Base-by-base conservation (phyloP, 2,888 invertebrate species). In the Tiphia femorata region DNA sequence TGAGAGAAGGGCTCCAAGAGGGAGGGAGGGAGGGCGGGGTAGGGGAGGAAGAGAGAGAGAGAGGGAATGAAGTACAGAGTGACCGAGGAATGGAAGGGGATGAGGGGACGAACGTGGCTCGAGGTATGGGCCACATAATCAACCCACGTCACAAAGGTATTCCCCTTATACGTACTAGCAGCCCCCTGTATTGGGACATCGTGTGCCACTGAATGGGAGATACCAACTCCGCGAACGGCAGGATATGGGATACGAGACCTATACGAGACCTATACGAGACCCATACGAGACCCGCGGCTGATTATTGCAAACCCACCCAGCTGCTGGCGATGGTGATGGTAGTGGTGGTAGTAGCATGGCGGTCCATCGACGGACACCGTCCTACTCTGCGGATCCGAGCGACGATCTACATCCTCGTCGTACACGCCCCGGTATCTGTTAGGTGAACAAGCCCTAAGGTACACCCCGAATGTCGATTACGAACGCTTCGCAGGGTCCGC, bases 61-160 rank as follows among this genome's bases (percentile, higher is more conserved):
- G n/a, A n/a, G n/a, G n/a, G n/a, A n/a, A n/a, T n/a, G n/a, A n/a
- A n/a, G n/a, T n/a, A n/a, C n/a, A n/a, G n/a, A n/a, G n/a, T n/a
- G n/a, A n/a, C n/a, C n/a, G n/a, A n/a, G n/a, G n/a, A n/a, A n/a
- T n/a, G n/a, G n/a, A n/a, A n/a, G n/a, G n/a, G n/a, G n/a, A n/a
- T n/a, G n/a, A n/a, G n/a, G n/a, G n/a, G n/a, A n/a, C n/a, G n/a
- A n/a, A n/a, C n/a, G n/a, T n/a, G n/a, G n/a, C n/a, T n/a, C n/a
- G 42, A 25, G 52, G 47, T 66, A 61, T 63, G 60, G 53, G 57
- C 43, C 54, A 49, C 63, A 59, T 71, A 71, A 73, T 73, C 67
- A 64, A 65, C 56, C 59, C 54, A 29, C 52, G 65, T 67, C 65
- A 73, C 72, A 73, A 71, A 67, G 65, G 62, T 51, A 71, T 62